Percentiles rank a stretch among this genome's conserved stretches.
phyloP scores from a whole-genome alignment of 2,797 vertebrate species.

The Aselliscus stoliczkanus region DNA sequence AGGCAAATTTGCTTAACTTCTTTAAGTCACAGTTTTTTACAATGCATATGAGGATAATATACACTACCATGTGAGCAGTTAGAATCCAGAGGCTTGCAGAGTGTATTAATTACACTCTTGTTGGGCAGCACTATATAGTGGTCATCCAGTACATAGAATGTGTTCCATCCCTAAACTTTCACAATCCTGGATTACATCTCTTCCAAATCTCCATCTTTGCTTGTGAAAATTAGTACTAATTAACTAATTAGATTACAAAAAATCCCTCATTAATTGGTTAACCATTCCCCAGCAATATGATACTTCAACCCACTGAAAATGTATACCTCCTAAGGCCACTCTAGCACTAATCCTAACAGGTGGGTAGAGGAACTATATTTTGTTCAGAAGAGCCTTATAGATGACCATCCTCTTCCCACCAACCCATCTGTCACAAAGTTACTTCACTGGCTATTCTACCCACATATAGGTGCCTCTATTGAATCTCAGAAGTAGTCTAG shows the following conservation, averaged over 20 bases:
- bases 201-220: background rate
- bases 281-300: background rate
- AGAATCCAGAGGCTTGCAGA: background rate
- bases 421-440: background rate
- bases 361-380: background rate
- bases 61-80: background rate
- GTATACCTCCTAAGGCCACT: background rate
- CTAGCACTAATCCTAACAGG: background rate
- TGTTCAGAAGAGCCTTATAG: background rate
- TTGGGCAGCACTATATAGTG: background rate
- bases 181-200: background rate
- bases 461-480: background rate
- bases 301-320: slow-evolving; percentile 14
- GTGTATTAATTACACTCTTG: background rate
- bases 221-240: background rate
- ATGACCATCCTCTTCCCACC: background rate
- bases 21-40: background rate
- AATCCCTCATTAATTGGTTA: background rate
- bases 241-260: background rate
- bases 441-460: background rate
- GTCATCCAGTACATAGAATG: background rate
- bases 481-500: background rate
- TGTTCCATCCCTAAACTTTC: background rate
- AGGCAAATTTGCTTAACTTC: background rate
- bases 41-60: background rate